phyloP scores from a whole-genome alignment of 2,888 invertebrate species.

The Drosophila borealis region DNA sequence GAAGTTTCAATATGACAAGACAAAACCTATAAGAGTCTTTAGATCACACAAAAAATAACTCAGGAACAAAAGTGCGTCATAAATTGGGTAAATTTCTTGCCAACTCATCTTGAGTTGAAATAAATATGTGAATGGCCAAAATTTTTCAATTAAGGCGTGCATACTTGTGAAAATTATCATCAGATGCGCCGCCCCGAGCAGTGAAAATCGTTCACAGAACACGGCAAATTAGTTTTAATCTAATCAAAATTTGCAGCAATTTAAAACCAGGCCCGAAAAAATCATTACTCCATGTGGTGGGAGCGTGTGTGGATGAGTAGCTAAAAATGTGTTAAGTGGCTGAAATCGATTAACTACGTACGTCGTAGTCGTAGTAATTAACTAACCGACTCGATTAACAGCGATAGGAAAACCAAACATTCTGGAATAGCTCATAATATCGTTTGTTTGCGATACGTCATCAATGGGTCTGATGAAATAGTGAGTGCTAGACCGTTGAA shows the following conservation, averaged over 20 bases:
- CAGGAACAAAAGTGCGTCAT: conserved; percentile 21
- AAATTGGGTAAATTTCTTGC: background rate
- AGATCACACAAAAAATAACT: background rate
- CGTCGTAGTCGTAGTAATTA: conserved; percentile 11
- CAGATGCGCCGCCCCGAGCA: background rate
- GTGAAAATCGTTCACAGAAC: conserved; percentile 6
- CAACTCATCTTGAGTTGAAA: conserved; percentile 3
- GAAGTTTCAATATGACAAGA: background rate
- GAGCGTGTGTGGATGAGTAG: conserved; percentile 11
- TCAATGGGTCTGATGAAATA: conserved; percentile 64
- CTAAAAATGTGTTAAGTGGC: conserved; percentile 4
- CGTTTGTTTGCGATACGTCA: conserved; percentile 58
- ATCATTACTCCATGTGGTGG: conserved; percentile 14
- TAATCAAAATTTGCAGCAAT: conserved; percentile 37
- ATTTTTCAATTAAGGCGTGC: background rate
- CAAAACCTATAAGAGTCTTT: background rate
- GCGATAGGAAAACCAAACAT: background rate
- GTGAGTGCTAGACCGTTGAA: conserved; percentile 29
- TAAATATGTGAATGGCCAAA: background rate
- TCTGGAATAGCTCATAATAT: conserved; percentile 14
- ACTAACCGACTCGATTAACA: background rate
- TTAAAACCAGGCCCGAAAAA: conserved; percentile 14
- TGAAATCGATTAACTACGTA: conserved; percentile 7
- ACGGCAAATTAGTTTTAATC: conserved; percentile 26
- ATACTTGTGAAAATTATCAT: background rate